Evolutionary conservation across 2,113 vertebrate species (phyloP).

Genomic region (Geococcyx californianus): DNA sequence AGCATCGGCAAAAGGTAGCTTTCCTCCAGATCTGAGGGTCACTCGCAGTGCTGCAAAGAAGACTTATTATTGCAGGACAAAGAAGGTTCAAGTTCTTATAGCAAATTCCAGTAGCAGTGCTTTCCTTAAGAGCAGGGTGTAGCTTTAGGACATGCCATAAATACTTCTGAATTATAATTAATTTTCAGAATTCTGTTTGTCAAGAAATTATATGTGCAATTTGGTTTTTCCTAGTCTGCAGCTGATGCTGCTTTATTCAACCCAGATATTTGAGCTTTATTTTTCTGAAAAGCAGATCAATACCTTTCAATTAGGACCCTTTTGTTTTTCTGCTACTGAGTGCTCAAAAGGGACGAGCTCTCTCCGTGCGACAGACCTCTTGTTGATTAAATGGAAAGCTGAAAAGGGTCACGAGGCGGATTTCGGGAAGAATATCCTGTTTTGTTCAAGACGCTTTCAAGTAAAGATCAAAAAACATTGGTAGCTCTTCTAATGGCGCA

Average conservation of each 20-base stretch:
- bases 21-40: not conserved
- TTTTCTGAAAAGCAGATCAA: not conserved
- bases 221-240: not conserved
- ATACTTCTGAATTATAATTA: not conserved
- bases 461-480: not conserved
- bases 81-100: not conserved
- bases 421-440: not conserved
- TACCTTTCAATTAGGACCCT: not conserved
- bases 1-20: not conserved
- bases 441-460: not conserved
- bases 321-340: not conserved
- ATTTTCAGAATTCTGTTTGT: not conserved
- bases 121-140: not conserved
- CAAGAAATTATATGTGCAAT: not conserved
- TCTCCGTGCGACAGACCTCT: not conserved
- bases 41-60: not conserved
- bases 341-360: not conserved
- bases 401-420: not conserved
- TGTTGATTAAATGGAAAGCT: not conserved
- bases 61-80: not conserved
- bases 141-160: not conserved
- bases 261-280: not conserved
- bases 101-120: not conserved
- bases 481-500: not conserved
- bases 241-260: not conserved